phyloP scores from a whole-genome alignment of 2,797 vertebrate genomes.

The Geotrypetes seraphini region DNA sequence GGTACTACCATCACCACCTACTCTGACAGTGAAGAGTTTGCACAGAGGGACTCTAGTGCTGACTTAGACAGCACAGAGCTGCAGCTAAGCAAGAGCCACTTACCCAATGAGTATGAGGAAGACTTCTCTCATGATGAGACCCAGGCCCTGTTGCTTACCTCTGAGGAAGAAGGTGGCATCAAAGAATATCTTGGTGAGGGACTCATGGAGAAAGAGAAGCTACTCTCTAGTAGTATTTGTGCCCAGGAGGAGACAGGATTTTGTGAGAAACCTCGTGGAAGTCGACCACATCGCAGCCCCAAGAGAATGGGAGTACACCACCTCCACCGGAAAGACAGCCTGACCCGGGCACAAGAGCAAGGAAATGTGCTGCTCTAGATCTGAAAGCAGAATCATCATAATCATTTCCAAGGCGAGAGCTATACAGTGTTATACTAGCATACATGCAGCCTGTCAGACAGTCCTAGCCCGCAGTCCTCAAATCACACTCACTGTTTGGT shows the following conservation, averaged over 20 bases:
- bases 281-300: slow-evolving; percentile 76
- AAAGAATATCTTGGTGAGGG: slow-evolving; percentile 3
- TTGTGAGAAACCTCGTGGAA: slow-evolving; percentile 36
- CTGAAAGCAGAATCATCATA: too few relatives aligned
- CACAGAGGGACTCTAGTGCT: slow-evolving; percentile 63
- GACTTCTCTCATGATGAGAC: slow-evolving; percentile 59
- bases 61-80: slow-evolving; percentile 68
- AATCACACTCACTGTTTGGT: too few relatives aligned
- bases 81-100: slow-evolving; percentile 58
- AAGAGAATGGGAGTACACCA: slow-evolving; percentile 97
- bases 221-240: too few relatives aligned
- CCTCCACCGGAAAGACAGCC: slow-evolving; percentile 89
- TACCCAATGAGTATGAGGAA: slow-evolving; percentile 41
- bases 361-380: slow-evolving; percentile 87
- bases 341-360: slow-evolving; percentile 90
- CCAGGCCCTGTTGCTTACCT: slow-evolving; percentile 50
- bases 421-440: too few relatives aligned
- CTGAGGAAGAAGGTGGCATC: slow-evolving; percentile 45
- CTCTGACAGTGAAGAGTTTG: slow-evolving; percentile 75
- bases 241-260: slow-evolving; percentile 27
- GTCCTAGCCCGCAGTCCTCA: too few relatives aligned
- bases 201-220: neutral
- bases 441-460: too few relatives aligned
- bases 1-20: slow-evolving; percentile 45
- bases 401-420: too few relatives aligned